These are phyloP conservation scores for Sceloporus tristichus DNA, from an alignment of 2,113 vertebrate genomes.

Conservation along the genomic window DNA sequence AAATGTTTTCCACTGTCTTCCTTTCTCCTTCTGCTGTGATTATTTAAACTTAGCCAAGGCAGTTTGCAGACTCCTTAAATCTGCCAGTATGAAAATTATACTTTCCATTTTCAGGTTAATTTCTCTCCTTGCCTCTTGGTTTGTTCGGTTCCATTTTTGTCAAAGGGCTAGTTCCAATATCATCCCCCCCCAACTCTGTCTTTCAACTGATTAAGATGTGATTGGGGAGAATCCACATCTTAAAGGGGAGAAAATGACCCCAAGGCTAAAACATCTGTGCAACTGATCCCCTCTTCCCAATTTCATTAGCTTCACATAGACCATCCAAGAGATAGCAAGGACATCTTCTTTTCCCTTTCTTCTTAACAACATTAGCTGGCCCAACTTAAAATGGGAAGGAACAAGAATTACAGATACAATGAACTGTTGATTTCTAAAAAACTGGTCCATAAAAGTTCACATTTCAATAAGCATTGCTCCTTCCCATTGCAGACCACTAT, in stretches of 20 bases:
- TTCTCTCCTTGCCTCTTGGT: slow-evolving; percentile 8
- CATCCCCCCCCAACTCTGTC: not conserved
- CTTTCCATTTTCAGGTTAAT: slow-evolving; percentile 10
- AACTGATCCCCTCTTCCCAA: not conserved
- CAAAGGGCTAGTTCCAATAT: not conserved
- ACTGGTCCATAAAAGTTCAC: not conserved
- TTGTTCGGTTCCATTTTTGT: slow-evolving; percentile 18
- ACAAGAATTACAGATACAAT: not conserved
- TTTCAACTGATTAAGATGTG: not conserved
- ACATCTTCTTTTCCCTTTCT: not conserved
- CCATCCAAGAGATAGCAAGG: not conserved
- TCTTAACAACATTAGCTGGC: not conserved
- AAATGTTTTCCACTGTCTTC: slow-evolving; percentile 14
- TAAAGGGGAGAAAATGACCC: not conserved
- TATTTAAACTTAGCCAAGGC: not conserved
- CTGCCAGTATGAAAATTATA: not conserved
- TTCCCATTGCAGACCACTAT: not conserved
- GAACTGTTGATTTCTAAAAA: not conserved
- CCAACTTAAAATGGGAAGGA: not conserved
- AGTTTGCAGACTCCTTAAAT: slow-evolving; percentile 33
- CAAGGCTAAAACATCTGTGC: not conserved
- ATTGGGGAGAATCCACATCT: no score
- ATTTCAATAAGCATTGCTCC: not conserved
- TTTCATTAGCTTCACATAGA: not conserved
- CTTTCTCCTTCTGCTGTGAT: slow-evolving; percentile 11